These are phyloP conservation scores for Lutraria rhynchaena DNA, from an alignment of 1,140 invertebrate species.

Conservation along the genomic window DNA sequence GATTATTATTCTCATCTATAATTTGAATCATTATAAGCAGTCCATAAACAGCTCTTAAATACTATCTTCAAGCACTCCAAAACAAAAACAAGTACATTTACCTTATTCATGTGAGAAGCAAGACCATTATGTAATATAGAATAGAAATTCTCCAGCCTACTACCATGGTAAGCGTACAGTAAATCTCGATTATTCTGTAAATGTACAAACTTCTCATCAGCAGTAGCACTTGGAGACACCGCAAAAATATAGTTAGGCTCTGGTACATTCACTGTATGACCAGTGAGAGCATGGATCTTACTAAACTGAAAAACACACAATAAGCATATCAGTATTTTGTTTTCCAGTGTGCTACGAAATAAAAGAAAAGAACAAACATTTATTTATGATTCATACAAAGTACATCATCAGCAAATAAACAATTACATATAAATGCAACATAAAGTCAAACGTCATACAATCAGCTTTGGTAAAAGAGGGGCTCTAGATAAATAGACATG, in stretches of 20 bases:
- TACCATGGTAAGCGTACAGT: constrained; percentile 89
- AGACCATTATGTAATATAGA: constrained; percentile 91
- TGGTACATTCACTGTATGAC: constrained; percentile 73
- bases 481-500: too few species aligned
- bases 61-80: too few species aligned
- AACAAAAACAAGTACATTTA: constrained; percentile 74
- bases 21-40: too few species aligned
- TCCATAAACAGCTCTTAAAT: too few species aligned
- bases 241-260: constrained; percentile 81
- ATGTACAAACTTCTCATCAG: constrained; percentile 75
- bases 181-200: constrained; percentile 84
- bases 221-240: constrained; percentile 70
- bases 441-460: too few species aligned
- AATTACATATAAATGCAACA: too few species aligned
- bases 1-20: neutral
- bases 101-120: constrained; percentile 90
- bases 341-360: too few species aligned
- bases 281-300: constrained; percentile 80
- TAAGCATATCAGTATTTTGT: too few species aligned
- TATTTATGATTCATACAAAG: too few species aligned
- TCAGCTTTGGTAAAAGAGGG: too few species aligned
- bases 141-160: constrained; percentile 90
- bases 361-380: too few species aligned
- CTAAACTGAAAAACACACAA: constrained; percentile 75
- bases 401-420: too few species aligned